A percentile compares a stretch with the other conserved stretches of the same genome.
These are phyloP conservation scores for Allygus modestus DNA, from an alignment of 2,888 invertebrate species.

Conservation along the genomic window DNA sequence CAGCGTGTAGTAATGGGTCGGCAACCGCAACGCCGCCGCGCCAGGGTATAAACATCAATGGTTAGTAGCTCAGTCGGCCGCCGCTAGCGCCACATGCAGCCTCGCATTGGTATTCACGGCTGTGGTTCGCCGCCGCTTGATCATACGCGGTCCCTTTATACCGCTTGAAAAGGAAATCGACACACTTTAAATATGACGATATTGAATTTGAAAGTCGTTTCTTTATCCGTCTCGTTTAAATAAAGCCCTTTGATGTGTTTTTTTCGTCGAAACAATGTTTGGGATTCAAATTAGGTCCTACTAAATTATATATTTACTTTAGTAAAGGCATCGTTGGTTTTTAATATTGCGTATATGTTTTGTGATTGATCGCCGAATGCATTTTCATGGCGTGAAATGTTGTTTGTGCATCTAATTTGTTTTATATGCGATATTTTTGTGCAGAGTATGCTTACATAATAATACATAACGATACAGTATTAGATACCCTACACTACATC, in stretches of 20 bases:
- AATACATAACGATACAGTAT: no score
- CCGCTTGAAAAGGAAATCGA: conserved; percentile 34
- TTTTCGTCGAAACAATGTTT: neutral
- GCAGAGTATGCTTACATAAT: no score
- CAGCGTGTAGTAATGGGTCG: no score
- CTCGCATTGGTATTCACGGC: conserved; percentile 16
- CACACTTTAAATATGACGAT: conserved; percentile 43
- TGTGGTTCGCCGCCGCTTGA: neutral
- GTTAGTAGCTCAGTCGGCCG: conserved; percentile 1
- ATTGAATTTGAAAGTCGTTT: neutral
- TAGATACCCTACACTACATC: no score
- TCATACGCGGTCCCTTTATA: conserved; percentile 38
- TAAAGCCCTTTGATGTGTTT: neutral
- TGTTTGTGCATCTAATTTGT: no score
- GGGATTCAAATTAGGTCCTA: neutral
- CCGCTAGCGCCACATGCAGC: conserved; percentile 39
- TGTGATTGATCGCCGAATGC: no score
- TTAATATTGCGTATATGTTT: no score
- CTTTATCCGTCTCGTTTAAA: conserved; percentile 1
- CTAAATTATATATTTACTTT: no score
- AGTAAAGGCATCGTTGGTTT: no score
- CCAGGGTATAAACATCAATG: neutral
- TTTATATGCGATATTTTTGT: no score
- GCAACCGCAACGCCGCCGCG: no score
- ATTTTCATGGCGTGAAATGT: no score